A percentile compares a stretch with the other conserved stretches of the same genome.
Evolutionary conservation across 1,140 invertebrate genomes (phyloP).

Genomic region (Trigoniulus corallinus): DNA sequence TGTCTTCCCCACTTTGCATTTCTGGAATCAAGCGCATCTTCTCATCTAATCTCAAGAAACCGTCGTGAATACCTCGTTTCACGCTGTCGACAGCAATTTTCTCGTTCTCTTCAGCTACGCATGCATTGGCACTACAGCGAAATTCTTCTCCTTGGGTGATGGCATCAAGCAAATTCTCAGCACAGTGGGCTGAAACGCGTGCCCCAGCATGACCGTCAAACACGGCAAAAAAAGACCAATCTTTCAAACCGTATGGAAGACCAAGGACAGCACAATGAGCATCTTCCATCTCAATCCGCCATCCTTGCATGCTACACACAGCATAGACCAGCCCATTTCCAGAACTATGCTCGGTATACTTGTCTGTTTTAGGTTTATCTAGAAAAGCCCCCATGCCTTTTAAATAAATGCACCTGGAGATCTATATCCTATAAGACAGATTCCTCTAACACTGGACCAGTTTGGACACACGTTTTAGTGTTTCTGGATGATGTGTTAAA

Average conservation of each 20-base stretch:
- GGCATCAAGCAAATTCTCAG: constrained; percentile 70
- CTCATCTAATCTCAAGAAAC: constrained; percentile 68
- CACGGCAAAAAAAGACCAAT: constrained; percentile 97
- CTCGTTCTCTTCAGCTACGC: constrained; percentile 11
- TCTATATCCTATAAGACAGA: too few relatives aligned
- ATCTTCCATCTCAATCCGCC: constrained; percentile 98
- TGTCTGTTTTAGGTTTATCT: constrained; percentile 97
- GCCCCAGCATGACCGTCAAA: constrained; percentile 97
- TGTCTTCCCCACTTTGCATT: constrained; percentile 68
- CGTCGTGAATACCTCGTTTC: constrained; percentile 67
- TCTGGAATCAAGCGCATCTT: constrained; percentile 75
- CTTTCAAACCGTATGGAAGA: constrained; percentile 46
- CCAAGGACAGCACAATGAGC: constrained; percentile 66
- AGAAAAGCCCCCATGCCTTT: constrained; percentile 90
- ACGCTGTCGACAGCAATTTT: constrained; percentile 40
- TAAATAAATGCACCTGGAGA: too few relatives aligned
- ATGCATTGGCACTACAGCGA: constrained; percentile 11
- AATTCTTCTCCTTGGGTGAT: constrained; percentile 72
- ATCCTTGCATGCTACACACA: constrained; percentile 69
- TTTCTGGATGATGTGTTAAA: too few relatives aligned
- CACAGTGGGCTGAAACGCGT: constrained; percentile 79
- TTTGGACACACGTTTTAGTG: too few relatives aligned
- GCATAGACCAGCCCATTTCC: constrained; percentile 85
- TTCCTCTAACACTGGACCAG: too few relatives aligned
- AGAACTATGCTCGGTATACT: constrained; percentile 77